Evolutionary conservation across 2,797 vertebrate species (phyloP).

Genomic region (Xenopus petersii): DNA sequence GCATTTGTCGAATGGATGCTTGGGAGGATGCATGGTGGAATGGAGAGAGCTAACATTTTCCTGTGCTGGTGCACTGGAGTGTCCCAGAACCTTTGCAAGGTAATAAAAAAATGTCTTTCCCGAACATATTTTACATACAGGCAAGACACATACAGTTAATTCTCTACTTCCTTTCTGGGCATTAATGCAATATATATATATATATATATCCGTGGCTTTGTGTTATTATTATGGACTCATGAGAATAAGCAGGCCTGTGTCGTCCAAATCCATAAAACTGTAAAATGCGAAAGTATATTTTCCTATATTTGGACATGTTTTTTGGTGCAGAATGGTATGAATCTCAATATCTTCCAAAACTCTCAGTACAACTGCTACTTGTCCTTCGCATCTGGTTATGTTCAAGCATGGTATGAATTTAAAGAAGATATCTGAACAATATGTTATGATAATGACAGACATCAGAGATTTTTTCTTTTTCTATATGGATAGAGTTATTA

Average conservation of each 20-base stretch:
- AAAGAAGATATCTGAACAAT: constrained; percentile 38
- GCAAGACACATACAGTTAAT: too few relatives aligned
- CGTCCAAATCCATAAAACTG: neutral
- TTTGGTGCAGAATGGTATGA: constrained; percentile 44
- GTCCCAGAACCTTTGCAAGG: too few relatives aligned
- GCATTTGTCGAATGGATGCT: too few relatives aligned
- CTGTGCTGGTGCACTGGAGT: too few relatives aligned
- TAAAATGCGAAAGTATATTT: neutral
- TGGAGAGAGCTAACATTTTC: too few relatives aligned
- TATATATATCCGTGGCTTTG: too few relatives aligned
- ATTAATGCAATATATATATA: neutral
- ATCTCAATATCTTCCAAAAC: constrained; percentile 58
- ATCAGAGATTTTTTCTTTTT: neutral
- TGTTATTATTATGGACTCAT: neutral
- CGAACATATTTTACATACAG: too few relatives aligned
- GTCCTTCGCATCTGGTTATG: constrained; percentile 59
- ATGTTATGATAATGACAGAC: constrained; percentile 50
- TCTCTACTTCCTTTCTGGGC: neutral
- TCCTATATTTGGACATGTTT: constrained; percentile 42
- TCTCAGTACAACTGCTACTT: constrained; percentile 57
- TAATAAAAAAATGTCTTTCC: too few relatives aligned
- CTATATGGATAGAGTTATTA: constrained; percentile 25
- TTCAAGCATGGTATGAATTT: constrained; percentile 56
- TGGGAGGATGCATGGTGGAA: too few relatives aligned
- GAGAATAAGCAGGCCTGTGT: constrained; percentile 5